Base-by-base conservation (phyloP, 2,888 invertebrate species). In the Thelaira solivaga region DNA sequence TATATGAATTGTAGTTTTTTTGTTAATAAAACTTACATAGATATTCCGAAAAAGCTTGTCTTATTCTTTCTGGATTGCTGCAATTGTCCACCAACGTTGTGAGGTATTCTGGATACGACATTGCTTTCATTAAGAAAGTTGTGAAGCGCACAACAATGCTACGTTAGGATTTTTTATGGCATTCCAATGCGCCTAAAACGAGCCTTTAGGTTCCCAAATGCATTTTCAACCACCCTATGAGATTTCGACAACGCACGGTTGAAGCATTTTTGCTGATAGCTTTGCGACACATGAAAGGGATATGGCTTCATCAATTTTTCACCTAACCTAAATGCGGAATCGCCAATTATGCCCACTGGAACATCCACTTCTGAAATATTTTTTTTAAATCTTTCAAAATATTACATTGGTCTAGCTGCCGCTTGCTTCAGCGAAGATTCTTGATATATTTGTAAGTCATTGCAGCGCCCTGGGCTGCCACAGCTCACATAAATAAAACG, bases 81-180 rank as follows among this genome's bases (percentile, higher is more conserved):
- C 22, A 34, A 16, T 20, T 31, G 10, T 55, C 55, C 11, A 29
- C 24, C 20, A 67, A 20, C 8, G 11, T 31, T 31, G 55, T 34
- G 13, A 43, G 20, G 29, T 20, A 45, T 45, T 62, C 34, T 18
- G 62, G 62, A 47, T 62, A 43, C 8, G 53, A 39, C 2, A 45
- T 67, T 68, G 10, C 34, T 43, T 45, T 59, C 59, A 20, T 16
- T 69, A 2, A 69, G 41, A 20, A 59, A 51, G 11, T 59, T 69
- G 20, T 61, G 67, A 22, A 67, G 55, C 43, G 45, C 67, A 22
- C 67, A 67, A 20, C 20, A n/a, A n/a, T n/a, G n/a, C n/a, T n/a
- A n/a, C n/a, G n/a, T n/a, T n/a, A n/a, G n/a, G n/a, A n/a, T n/a
- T n/a, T n/a, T n/a, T n/a, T n/a, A n/a, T n/a, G n/a, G n/a, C 16